Evolutionary conservation across 2,797 vertebrate genomes (phyloP).

Genomic region (Chrysocyon brachyurus): DNA sequence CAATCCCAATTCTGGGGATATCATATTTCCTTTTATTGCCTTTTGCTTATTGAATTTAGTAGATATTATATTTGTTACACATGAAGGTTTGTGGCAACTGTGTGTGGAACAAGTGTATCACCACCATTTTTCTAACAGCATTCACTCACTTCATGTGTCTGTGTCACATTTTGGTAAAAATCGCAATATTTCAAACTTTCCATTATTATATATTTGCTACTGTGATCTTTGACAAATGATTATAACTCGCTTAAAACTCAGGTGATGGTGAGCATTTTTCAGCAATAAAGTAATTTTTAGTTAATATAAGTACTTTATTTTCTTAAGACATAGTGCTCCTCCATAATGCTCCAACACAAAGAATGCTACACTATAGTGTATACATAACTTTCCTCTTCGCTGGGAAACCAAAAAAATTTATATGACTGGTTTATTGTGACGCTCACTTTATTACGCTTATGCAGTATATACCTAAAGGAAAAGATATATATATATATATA

Average conservation of each 20-base stretch:
- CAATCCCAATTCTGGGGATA: background rate
- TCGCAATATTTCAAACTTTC: background rate
- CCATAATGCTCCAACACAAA: background rate
- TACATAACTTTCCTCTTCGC: background rate
- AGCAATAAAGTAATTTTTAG: background rate
- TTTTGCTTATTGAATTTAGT: background rate
- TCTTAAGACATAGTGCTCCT: background rate
- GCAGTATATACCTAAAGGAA: background rate
- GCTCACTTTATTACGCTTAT: background rate
- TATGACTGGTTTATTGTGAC: background rate
- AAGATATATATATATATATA: background rate
- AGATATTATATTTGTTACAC: background rate
- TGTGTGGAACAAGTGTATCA: background rate
- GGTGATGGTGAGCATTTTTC: background rate
- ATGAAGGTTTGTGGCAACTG: background rate
- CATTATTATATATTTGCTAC: background rate
- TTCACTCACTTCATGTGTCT: background rate
- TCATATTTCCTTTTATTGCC: background rate
- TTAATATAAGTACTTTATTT: background rate
- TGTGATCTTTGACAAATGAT: background rate
- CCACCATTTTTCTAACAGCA: background rate
- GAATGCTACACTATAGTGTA: background rate
- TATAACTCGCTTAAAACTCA: background rate
- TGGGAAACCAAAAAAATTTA: background rate
- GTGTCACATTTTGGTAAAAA: background rate